Conservation (phyloP, 2,113 vertebrate species). For the Callocephalon fimbriatum region DNA sequence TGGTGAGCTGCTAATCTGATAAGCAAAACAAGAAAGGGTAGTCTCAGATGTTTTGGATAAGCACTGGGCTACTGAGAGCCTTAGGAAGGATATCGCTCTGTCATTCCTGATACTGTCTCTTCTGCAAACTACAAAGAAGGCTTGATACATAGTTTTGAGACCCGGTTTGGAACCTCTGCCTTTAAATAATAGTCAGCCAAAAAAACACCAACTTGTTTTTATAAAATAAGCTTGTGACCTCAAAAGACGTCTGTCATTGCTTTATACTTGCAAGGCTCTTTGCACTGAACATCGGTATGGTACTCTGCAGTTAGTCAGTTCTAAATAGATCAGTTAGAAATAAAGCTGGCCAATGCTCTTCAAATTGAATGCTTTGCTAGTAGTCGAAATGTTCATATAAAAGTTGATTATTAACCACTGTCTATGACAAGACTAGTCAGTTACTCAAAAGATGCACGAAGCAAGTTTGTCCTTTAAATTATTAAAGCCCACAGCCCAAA, state of each 20-base stretch:
- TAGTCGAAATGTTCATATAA: background rate
- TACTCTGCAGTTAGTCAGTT: background rate
- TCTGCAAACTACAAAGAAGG: background rate
- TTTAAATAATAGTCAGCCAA: background rate
- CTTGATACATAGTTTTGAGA: background rate
- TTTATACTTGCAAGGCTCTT: background rate
- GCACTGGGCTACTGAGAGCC: background rate
- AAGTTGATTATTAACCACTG: background rate
- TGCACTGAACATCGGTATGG: fast-evolving
- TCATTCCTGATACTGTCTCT: background rate
- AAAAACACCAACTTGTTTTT: background rate
- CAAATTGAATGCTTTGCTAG: background rate
- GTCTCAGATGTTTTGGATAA: background rate
- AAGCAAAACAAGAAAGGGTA: background rate
- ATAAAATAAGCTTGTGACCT: background rate
- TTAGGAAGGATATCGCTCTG: background rate
- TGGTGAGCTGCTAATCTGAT: background rate
- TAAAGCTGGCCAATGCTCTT: background rate
- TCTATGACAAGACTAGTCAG: background rate
- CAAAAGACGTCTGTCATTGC: background rate
- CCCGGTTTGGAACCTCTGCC: fast-evolving
- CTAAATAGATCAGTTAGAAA: background rate
- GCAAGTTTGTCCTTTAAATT: background rate
- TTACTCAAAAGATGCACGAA: background rate
- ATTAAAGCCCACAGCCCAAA: background rate